These are phyloP conservation scores for Eupsilia transversa DNA, from an alignment of 2,888 invertebrate species.

Conservation along the genomic window DNA sequence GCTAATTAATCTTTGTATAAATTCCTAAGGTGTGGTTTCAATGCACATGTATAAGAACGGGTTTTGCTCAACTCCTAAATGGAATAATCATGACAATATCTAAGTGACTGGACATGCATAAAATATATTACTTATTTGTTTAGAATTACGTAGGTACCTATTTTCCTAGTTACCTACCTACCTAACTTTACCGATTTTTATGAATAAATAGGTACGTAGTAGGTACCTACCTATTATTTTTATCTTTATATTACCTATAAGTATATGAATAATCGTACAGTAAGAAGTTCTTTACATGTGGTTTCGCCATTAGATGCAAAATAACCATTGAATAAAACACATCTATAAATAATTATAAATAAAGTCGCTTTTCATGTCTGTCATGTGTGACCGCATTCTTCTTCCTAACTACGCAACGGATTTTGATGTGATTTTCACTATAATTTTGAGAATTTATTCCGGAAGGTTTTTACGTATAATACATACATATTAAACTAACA, in stretches of 20 bases:
- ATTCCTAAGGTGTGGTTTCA: slow-evolving; percentile 51
- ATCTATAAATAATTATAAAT: background rate
- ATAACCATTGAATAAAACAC: too few relatives aligned
- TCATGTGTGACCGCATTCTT: background rate
- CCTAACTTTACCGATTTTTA: background rate
- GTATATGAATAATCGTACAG: background rate
- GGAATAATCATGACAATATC: slow-evolving; percentile 42
- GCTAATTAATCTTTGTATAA: slow-evolving; percentile 38
- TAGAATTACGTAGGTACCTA: background rate
- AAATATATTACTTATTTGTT: slow-evolving; percentile 25
- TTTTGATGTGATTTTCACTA: background rate
- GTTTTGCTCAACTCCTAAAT: slow-evolving; percentile 36
- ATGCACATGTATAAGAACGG: slow-evolving; percentile 41
- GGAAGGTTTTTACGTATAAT: background rate
- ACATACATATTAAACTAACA: background rate
- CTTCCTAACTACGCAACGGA: background rate
- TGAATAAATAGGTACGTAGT: background rate
- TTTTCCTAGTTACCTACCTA: background rate
- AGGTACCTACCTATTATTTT: background rate
- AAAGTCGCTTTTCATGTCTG: background rate
- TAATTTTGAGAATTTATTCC: background rate
- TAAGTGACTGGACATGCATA: slow-evolving; percentile 26
- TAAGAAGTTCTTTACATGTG: too few relatives aligned
- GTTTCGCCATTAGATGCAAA: too few relatives aligned
- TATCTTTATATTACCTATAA: too few relatives aligned